A percentile compares a stretch with the other conserved stretches of the same genome.
phyloP scores from a whole-genome alignment of 2,797 vertebrate genomes.

The Gouania willdenowi region DNA sequence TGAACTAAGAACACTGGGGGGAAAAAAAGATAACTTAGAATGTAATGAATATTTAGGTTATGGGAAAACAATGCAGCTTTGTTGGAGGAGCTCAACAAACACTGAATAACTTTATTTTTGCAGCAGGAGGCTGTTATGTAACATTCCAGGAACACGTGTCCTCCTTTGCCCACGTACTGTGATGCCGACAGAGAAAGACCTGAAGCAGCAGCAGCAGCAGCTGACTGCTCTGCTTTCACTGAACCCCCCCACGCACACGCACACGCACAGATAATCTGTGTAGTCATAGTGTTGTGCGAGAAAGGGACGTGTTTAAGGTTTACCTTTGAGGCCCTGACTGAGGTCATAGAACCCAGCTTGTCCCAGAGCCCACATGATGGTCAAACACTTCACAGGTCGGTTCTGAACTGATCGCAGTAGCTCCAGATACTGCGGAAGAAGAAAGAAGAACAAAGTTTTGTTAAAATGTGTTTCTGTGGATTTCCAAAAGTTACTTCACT shows the following conservation, averaged over 20 bases:
- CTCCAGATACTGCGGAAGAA: slow-evolving; percentile 82
- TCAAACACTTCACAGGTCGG: slow-evolving; percentile 85
- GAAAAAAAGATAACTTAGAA: too few species aligned
- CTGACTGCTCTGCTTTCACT: slow-evolving; percentile 2
- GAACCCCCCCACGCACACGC: too few species aligned
- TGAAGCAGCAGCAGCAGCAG: not conserved
- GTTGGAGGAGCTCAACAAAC: too few species aligned
- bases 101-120: too few species aligned
- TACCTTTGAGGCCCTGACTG: slow-evolving; percentile 90
- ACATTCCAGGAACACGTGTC: slow-evolving; percentile 19
- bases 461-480: too few species aligned
- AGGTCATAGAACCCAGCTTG: slow-evolving; percentile 89
- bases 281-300: too few species aligned
- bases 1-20: too few species aligned
- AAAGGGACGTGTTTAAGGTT: not conserved
- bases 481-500: too few species aligned
- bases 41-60: too few species aligned
- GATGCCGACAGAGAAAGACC: slow-evolving; percentile 1
- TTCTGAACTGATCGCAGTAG: slow-evolving; percentile 88
- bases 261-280: too few species aligned
- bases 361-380: slow-evolving; percentile 93
- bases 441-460: not conserved
- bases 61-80: too few species aligned
- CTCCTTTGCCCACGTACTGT: slow-evolving; percentile 2
- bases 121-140: slow-evolving; percentile 12